Conservation (phyloP, 64 coral and sea anemone genomes). For the Pocillopora verrucosa region DNA sequence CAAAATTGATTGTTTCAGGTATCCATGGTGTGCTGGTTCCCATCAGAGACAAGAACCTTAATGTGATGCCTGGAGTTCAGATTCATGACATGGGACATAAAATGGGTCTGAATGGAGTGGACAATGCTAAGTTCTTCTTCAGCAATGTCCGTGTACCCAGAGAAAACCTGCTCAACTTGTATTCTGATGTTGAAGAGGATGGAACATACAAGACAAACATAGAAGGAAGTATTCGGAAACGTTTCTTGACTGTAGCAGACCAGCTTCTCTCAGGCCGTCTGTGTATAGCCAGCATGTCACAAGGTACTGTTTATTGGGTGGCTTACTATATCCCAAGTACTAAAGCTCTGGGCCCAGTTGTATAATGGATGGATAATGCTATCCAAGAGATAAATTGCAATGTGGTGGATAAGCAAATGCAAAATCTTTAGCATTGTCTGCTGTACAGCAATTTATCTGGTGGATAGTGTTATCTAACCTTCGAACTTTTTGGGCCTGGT, state of each 20-base stretch:
- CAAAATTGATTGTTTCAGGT: conserved; percentile 10
- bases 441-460: too few relatives aligned
- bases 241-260: conserved; percentile 77
- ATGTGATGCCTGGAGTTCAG: conserved; percentile 76
- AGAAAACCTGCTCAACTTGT: conserved; percentile 84
- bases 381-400: too few relatives aligned
- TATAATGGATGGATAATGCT: too few relatives aligned
- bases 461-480: too few relatives aligned
- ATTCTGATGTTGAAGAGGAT: conserved; percentile 82
- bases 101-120: conserved; percentile 84
- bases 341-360: not conserved
- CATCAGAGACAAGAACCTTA: conserved; percentile 73
- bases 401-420: too few relatives aligned
- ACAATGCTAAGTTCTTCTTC: conserved; percentile 90
- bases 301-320: conserved; percentile 34
- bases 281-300: conserved; percentile 84
- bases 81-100: conserved; percentile 92
- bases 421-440: too few relatives aligned
- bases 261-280: conserved; percentile 77
- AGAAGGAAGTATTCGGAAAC: conserved; percentile 79
- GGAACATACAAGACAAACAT: conserved; percentile 71
- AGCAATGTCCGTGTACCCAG: conserved; percentile 78
- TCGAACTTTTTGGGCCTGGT: too few relatives aligned
- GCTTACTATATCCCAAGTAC: too few relatives aligned
- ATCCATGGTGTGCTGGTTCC: conserved; percentile 85